Base-by-base conservation (phyloP, 1,140 invertebrate genomes). In the Doryteuthis pealeii region DNA sequence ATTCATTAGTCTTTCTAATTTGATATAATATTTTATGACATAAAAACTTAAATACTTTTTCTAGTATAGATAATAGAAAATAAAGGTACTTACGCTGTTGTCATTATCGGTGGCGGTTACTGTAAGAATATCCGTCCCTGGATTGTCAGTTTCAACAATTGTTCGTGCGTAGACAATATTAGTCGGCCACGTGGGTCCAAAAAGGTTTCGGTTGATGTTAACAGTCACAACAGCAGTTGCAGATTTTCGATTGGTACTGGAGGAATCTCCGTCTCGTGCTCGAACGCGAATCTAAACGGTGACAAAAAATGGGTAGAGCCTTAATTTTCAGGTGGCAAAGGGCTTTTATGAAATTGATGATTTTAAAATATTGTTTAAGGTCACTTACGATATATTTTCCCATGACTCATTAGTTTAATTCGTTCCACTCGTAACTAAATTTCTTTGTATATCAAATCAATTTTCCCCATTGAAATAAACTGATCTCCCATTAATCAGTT, bases 131-230 rank as follows among this genome's bases (percentile, higher is more conserved):
- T 58, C 12, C 4, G 32, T 49, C 26, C 79, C 77, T n/a, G 76
- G 73, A 1, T 71, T 26, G 4, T 32, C 68, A 30, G 40, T 76
- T 45, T 83, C 81, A 0, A 40, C 66, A 62, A 83, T 81, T 30
- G 73, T 77, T 22, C 58, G 28, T n/a, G 14, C n/a, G 62, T 80
- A 82, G 15, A 40, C 32, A 15, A n/a, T 35, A 31, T 70, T 65
- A 4, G 49, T 45, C 18, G 26, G 54, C 68, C 80, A 80, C 77
- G 92, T 91, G 0, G 96, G 96, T 1, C 92, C 89, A 86, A 96
- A 95, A 85, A 97, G 95, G 85, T 98, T 98, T 0, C 79, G 73
- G 28, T 76, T 54, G 31, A 85, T 78, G 70, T 73, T 78, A 8
- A 85, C 76, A 0, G 78, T 80, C 4, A 82, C 76, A 0, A 75